Base-by-base conservation (phyloP, 2,113 vertebrate genomes). In the Pterocles burchelli region DNA sequence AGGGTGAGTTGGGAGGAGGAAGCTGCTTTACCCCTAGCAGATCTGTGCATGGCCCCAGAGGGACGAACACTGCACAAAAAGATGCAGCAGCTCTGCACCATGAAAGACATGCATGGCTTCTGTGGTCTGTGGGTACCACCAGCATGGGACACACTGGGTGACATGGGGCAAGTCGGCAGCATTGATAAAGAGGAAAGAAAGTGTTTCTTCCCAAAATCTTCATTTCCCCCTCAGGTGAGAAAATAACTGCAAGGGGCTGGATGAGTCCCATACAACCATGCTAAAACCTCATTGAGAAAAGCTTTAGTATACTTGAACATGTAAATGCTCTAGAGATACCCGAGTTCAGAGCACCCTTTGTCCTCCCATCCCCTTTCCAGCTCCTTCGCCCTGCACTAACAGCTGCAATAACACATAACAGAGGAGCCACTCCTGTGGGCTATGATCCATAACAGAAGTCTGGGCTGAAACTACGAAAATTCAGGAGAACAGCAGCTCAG, bases 11-110 rank as follows among this genome's bases (percentile, higher is more conserved):
- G 22, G 66, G 52, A 88, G 13, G 43, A 66, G 13, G 43, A 66
- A 36, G 26, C 41, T 21, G 24, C 13, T 45, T 62, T 17, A 67
- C 31, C 8, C n/a, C 36, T 34, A 8, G 52, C n/a, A 43, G 31
- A 43, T 9, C 18, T 36, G 4, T 14, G 5, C 36, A 13, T 3
- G 3, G 54, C 33, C 38, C 29, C 58, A 36, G 26, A 5, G 26
- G 10, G 28, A 41, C n/a, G 43, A 78, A 7, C 22, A 13, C 36
- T 9, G 24, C 26, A 51, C 52, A 34, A 24, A 57, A 52, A 0
- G 4, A 20, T 14, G 17, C 24, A 46, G 41, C n/a, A 82, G 19
- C 19, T 24, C 20, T 3, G 48, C 11, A 29, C 11, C 1, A 0
- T 61, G 54, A 72, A 58, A 83, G 18, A 62, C 16, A 8, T 31